Percentiles rank a stretch among this genome's conserved stretches.
These are phyloP conservation scores for Tenthredo mesomela DNA, from an alignment of 2,888 invertebrate species.

Conservation along the genomic window DNA sequence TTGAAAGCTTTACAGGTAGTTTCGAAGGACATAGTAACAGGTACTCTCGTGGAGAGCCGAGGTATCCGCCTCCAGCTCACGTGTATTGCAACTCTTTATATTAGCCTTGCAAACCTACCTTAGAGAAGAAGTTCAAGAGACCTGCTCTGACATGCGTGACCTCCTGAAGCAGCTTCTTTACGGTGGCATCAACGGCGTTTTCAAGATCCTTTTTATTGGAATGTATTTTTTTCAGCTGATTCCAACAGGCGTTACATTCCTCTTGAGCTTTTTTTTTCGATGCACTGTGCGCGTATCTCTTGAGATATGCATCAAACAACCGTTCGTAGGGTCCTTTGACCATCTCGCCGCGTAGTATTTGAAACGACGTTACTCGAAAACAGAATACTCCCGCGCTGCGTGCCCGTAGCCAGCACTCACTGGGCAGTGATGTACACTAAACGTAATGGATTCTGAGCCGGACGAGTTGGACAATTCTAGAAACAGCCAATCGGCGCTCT, in stretches of 20 bases:
- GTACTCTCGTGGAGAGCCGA: not conserved
- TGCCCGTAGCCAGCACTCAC: not conserved
- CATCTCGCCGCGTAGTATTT: constrained; percentile 4
- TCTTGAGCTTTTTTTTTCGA: constrained; percentile 21
- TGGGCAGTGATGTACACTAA: constrained; percentile 34
- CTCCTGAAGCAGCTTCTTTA: constrained; percentile 21
- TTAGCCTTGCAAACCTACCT: not conserved
- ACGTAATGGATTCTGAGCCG: too few relatives aligned
- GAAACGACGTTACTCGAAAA: not conserved
- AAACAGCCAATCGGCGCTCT: too few relatives aligned
- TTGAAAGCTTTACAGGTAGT: not conserved
- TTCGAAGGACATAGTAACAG: not conserved
- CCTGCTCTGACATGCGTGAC: constrained; percentile 20
- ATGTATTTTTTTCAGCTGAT: constrained; percentile 3
- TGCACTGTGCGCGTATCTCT: constrained; percentile 19
- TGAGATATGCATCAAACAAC: constrained; percentile 20
- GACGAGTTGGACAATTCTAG: too few relatives aligned
- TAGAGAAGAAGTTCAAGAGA: constrained; percentile 24
- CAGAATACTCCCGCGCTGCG: constrained; percentile 21
- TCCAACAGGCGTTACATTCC: constrained; percentile 21
- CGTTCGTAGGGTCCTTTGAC: constrained; percentile 4
- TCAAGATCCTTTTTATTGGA: constrained; percentile 9
- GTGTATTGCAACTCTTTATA: constrained; percentile 2
- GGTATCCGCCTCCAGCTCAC: constrained; percentile 2
- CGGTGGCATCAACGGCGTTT: constrained; percentile 11